Percentiles rank a stretch among this genome's conserved stretches.
Conservation (phyloP, 1,140 invertebrate genomes). For the Pararge aegeria region DNA sequence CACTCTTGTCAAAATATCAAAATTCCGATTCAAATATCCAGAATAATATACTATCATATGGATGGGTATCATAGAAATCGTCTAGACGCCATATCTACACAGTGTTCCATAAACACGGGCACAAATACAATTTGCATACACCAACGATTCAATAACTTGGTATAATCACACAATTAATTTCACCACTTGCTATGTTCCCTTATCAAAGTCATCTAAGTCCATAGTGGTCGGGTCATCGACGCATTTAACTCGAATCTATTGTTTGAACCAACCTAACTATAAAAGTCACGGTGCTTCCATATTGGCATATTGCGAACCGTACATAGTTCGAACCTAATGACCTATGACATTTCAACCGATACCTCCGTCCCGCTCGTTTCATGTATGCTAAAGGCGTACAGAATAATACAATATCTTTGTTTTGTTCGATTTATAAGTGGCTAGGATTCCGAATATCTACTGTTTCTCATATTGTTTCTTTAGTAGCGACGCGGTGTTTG, state of each 20-base stretch:
- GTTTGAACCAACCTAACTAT: slow-evolving; percentile 54
- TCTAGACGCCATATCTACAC: background rate
- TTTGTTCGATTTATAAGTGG: slow-evolving; percentile 74
- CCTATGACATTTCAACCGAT: slow-evolving; percentile 75
- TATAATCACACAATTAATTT: slow-evolving; percentile 59
- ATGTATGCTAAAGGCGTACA: slow-evolving; percentile 38
- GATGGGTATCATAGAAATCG: background rate
- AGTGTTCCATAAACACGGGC: background rate
- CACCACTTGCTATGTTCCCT: slow-evolving; percentile 44
- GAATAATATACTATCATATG: background rate
- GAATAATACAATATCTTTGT: slow-evolving; percentile 73
- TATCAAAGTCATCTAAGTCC: slow-evolving; percentile 62
- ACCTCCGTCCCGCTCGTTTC: slow-evolving; percentile 43
- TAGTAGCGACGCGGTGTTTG: slow-evolving; percentile 45
- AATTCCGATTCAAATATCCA: too few relatives aligned
- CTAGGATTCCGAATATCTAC: slow-evolving; percentile 55
- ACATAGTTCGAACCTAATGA: slow-evolving; percentile 74
- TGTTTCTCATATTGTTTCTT: slow-evolving; percentile 70
- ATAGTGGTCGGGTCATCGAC: slow-evolving; percentile 51
- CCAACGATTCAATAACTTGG: slow-evolving; percentile 41
- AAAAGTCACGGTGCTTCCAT: slow-evolving; percentile 70
- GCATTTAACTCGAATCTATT: slow-evolving; percentile 69
- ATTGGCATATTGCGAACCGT: slow-evolving; percentile 75
- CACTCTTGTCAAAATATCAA: too few relatives aligned
- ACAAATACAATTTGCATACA: slow-evolving; percentile 36